A percentile compares a stretch with the other conserved stretches of the same genome.
These are phyloP conservation scores for Hafferia zeledoni DNA, from an alignment of 2,797 vertebrate genomes.

Conservation along the genomic window DNA sequence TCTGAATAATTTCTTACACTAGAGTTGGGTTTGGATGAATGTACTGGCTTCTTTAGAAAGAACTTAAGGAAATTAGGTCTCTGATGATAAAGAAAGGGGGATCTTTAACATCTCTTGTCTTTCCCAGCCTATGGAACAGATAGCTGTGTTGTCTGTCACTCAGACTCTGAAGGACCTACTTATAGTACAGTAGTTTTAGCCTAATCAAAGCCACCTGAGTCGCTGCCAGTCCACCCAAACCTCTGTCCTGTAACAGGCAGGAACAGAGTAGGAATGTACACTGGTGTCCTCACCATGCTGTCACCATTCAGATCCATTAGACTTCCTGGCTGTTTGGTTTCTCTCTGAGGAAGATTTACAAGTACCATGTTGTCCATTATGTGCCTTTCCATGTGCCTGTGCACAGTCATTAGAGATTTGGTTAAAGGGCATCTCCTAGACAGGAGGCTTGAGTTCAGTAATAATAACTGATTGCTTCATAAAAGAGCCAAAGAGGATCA, in stretches of 20 bases:
- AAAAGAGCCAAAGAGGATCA: neutral
- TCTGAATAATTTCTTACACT: too few species aligned
- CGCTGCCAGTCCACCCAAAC: neutral
- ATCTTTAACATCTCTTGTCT: neutral
- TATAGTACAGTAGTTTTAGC: neutral
- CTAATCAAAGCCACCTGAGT: neutral
- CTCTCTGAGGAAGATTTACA: neutral
- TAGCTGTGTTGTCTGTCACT: neutral
- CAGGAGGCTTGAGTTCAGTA: neutral
- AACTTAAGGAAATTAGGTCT: neutral
- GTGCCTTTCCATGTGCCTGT: neutral
- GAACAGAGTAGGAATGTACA: neutral
- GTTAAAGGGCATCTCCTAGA: neutral
- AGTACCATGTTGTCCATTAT: neutral
- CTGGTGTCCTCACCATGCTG: neutral
- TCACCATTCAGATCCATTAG: neutral
- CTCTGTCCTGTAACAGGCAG: neutral
- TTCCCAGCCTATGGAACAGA: neutral
- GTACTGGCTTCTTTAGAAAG: neutral
- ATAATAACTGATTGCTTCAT: neutral
- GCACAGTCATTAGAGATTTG: neutral
- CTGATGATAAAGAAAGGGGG: neutral
- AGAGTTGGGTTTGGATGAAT: neutral
- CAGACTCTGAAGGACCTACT: neutral
- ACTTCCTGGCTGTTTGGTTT: neutral